Percentiles rank a stretch among this genome's conserved stretches.
Evolutionary conservation across 2,113 vertebrate species (phyloP).

Genomic region (Circaetus gallicus): DNA sequence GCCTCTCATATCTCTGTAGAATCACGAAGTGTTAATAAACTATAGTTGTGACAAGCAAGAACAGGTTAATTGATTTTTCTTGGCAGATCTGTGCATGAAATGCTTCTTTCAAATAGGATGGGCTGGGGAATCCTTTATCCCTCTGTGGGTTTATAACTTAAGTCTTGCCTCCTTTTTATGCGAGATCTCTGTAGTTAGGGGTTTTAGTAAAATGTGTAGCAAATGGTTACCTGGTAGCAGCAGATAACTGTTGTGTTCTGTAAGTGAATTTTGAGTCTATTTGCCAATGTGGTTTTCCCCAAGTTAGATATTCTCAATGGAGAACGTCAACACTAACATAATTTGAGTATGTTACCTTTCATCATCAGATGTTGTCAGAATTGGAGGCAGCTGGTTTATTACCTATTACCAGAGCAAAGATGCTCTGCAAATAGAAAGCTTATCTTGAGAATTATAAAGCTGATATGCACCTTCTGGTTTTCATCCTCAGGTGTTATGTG

Average conservation of each 20-base stretch:
- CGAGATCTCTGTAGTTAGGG: not conserved
- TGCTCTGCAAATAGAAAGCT: not conserved
- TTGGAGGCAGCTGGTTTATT: not conserved
- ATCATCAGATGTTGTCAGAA: not conserved
- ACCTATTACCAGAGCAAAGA: not conserved
- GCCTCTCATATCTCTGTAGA: not conserved
- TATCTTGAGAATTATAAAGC: not conserved
- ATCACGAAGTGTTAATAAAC: not conserved
- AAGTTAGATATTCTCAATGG: not conserved
- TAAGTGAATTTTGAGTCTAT: not conserved
- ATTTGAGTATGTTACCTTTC: not conserved
- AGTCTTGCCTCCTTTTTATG: not conserved
- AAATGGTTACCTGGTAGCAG: not conserved
- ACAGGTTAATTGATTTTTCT: not conserved
- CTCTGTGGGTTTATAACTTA: not conserved
- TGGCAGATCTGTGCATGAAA: not conserved
- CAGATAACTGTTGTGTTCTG: not conserved
- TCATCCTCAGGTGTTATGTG: fast-evolving
- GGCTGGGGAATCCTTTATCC: not conserved
- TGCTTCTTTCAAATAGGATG: not conserved
- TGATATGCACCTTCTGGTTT: not conserved
- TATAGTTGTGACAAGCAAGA: not conserved
- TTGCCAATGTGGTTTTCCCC: not conserved
- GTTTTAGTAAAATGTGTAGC: not conserved
- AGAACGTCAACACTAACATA: not conserved